These are phyloP conservation scores for Pangasius djambal DNA, from an alignment of 2,797 vertebrate species.

Conservation along the genomic window DNA sequence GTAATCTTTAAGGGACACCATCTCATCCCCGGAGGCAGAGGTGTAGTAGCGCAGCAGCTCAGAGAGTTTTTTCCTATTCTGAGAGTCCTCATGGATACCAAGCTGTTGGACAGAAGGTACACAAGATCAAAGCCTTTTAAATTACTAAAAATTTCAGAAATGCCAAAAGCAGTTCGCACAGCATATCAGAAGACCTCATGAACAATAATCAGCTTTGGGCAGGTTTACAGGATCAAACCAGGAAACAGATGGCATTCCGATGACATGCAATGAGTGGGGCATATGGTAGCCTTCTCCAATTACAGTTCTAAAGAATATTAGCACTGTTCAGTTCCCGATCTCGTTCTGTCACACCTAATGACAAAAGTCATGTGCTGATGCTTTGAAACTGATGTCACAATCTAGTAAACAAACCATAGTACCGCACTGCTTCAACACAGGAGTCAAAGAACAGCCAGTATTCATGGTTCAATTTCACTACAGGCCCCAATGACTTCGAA, in stretches of 20 bases:
- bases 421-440: neutral
- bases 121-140: neutral
- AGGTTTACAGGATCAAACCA: slow-evolving; percentile 48
- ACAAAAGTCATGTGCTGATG: neutral
- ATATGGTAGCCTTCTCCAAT: slow-evolving; percentile 17
- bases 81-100: slow-evolving; percentile 87
- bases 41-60: slow-evolving; percentile 84
- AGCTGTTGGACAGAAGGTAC: slow-evolving; percentile 70
- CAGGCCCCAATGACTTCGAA: neutral
- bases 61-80: slow-evolving; percentile 86
- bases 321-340: neutral
- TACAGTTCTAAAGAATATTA: neutral
- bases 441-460: neutral
- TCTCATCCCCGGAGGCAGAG: slow-evolving; percentile 86
- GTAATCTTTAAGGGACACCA: slow-evolving; percentile 89
- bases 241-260: slow-evolving; percentile 55
- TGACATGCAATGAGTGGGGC: slow-evolving; percentile 22
- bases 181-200: slow-evolving; percentile 25
- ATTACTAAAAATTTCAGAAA: neutral
- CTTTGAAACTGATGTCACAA: neutral
- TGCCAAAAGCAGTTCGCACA: neutral
- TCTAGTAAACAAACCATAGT: neutral
- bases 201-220: slow-evolving; percentile 59
- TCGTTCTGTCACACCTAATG: neutral
- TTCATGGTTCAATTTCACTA: neutral